Conservation (phyloP, 2,113 vertebrate genomes). For the Neomonachus schauinslandi region DNA sequence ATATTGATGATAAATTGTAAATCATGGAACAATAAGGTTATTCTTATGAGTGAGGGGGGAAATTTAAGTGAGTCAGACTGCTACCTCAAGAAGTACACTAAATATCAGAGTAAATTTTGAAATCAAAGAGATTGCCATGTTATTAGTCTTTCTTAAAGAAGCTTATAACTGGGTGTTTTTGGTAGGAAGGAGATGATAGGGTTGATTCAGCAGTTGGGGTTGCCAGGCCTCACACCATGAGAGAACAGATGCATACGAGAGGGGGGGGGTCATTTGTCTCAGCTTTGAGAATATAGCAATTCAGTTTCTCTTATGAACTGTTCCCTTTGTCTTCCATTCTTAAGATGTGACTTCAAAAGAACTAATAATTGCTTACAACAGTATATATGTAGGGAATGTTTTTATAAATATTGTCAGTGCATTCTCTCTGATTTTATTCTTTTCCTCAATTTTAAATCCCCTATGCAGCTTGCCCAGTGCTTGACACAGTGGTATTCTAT, state of each 20-base stretch:
- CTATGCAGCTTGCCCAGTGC: not conserved
- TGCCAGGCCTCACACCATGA: not conserved
- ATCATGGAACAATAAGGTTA: not conserved
- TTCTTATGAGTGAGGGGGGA: not conserved
- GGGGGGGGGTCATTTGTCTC: not conserved
- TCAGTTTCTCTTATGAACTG: not conserved
- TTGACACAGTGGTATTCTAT: not conserved
- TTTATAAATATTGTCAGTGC: not conserved
- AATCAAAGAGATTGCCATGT: not conserved
- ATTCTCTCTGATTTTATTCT: constrained; percentile 3
- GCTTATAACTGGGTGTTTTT: not conserved
- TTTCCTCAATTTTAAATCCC: not conserved
- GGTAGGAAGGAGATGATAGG: not conserved
- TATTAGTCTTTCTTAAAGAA: not conserved
- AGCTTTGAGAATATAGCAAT: not conserved
- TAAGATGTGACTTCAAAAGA: constrained; percentile 22
- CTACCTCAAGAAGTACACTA: not conserved
- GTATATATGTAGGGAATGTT: not conserved
- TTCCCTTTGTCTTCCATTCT: not conserved
- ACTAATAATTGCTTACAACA: not conserved
- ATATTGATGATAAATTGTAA: not conserved
- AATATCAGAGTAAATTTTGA: not conserved
- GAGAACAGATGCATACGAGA: not conserved
- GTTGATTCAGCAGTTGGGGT: not conserved
- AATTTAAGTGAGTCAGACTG: not conserved